phyloP scores from a whole-genome alignment of 2,797 vertebrate genomes.

The Microctenopoma lineatum region DNA sequence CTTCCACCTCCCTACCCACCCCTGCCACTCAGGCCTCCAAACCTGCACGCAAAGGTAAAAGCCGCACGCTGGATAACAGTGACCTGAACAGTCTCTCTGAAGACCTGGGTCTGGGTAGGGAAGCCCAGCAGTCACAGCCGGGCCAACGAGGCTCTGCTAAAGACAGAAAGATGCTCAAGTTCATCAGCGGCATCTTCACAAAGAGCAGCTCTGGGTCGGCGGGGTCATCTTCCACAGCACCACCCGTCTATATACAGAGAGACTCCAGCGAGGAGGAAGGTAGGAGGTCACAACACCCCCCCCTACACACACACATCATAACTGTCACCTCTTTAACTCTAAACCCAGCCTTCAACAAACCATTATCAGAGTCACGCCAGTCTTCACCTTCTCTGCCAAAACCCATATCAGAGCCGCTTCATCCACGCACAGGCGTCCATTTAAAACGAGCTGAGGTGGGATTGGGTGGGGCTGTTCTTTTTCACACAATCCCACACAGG shows the following conservation, averaged over 20 bases:
- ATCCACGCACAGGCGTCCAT: constrained; percentile 42
- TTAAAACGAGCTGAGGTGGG: constrained; percentile 25
- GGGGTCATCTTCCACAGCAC: constrained; percentile 77
- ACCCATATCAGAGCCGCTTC: constrained; percentile 29
- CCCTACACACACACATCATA: neutral
- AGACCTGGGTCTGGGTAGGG: constrained; percentile 78
- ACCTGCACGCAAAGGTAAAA: constrained; percentile 90
- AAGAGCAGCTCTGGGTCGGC: constrained; percentile 88
- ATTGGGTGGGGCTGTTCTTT: constrained; percentile 50
- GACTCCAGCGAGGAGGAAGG: constrained; percentile 88
- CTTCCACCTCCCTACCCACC: constrained; percentile 80
- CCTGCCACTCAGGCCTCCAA: constrained; percentile 72
- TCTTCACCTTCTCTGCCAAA: constrained; percentile 1
- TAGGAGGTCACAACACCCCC: constrained; percentile 57
- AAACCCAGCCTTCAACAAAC: constrained; percentile 9
- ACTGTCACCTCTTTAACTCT: constrained; percentile 14
- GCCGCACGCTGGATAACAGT: constrained; percentile 95
- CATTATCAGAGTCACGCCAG: constrained; percentile 10
- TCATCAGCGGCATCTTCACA: constrained; percentile 97
- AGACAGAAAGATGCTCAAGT: constrained; percentile 97
- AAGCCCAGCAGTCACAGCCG: constrained; percentile 74
- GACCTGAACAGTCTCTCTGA: constrained; percentile 90
- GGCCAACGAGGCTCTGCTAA: constrained; percentile 83
- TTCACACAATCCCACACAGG: constrained; percentile 23
- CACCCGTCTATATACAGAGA: constrained; percentile 83